These are phyloP conservation scores for Sapayoa aenigma DNA, from an alignment of 2,113 vertebrate species.

Conservation along the genomic window DNA sequence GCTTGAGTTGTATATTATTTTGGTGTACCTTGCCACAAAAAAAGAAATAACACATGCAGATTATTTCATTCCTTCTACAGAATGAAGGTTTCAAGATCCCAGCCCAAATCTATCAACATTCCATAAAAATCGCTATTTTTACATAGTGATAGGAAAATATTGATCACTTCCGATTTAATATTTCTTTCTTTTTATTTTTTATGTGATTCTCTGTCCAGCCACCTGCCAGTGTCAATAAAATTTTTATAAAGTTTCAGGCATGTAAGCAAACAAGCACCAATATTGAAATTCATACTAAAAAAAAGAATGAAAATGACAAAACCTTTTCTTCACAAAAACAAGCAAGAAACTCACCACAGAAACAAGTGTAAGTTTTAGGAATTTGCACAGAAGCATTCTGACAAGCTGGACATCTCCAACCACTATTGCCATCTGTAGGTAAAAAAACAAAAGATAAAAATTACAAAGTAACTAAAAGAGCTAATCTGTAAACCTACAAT, in stretches of 20 bases:
- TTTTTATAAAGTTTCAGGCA: neutral
- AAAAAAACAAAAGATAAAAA: neutral
- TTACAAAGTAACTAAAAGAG: neutral
- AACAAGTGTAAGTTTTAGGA: slow-evolving; percentile 89
- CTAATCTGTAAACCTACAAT: neutral
- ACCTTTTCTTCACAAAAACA: neutral
- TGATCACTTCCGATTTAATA: neutral
- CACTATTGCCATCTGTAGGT: slow-evolving; percentile 84
- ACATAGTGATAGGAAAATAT: neutral
- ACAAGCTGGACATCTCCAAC: slow-evolving; percentile 97
- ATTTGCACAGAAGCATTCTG: slow-evolving; percentile 88
- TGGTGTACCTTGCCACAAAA: neutral
- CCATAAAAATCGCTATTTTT: neutral
- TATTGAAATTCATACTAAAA: neutral
- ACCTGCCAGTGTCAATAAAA: neutral
- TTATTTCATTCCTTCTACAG: neutral
- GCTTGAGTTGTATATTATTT: neutral
- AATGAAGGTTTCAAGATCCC: neutral
- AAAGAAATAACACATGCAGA: neutral
- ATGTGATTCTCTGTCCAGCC: neutral
- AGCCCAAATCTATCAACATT: neutral
- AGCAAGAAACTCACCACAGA: slow-evolving; percentile 86
- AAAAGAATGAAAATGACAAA: neutral
- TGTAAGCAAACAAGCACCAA: neutral
- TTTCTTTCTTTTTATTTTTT: neutral